Evolutionary conservation across 1,140 invertebrate species (phyloP).

Genomic region (Bombus polaris): DNA sequence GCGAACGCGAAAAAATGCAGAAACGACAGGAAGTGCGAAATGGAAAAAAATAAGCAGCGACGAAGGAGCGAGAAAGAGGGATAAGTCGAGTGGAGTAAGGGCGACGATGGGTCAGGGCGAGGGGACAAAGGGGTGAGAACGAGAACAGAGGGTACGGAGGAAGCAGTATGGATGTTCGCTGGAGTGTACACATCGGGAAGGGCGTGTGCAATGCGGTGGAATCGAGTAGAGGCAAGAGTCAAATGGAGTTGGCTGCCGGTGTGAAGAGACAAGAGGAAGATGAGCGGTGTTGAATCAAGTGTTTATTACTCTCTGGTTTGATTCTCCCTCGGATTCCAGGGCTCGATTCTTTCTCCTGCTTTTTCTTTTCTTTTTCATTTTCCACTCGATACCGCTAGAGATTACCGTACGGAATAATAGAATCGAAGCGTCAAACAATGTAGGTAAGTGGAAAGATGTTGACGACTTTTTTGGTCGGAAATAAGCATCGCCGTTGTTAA

Average conservation of each 20-base stretch:
- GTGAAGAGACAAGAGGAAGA: conserved; percentile 53
- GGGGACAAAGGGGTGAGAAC: conserved; percentile 24
- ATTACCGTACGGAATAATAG: neutral
- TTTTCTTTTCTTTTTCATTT: too few species aligned
- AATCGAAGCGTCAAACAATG: too few species aligned
- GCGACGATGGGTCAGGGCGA: neutral
- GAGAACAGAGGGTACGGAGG: neutral
- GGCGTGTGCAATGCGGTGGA: conserved; percentile 69
- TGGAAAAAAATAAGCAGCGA: conserved; percentile 11
- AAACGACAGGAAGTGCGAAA: neutral
- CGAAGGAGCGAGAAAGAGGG: neutral
- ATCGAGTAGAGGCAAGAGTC: conserved; percentile 68
- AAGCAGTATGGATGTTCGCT: conserved; percentile 50
- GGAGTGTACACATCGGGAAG: conserved; percentile 59
- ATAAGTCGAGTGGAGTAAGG: neutral
- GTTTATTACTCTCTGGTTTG: conserved; percentile 41
- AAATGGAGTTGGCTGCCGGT: conserved; percentile 57
- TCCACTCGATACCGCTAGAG: neutral
- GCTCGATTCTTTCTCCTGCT: neutral
- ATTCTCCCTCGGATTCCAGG: conserved; percentile 1
- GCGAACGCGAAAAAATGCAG: neutral
- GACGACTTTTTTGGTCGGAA: too few species aligned
- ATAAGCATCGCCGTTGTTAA: too few species aligned
- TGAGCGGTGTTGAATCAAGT: conserved; percentile 57
- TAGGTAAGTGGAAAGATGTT: too few species aligned